Percentiles rank a stretch among this genome's conserved stretches.
These are phyloP conservation scores for Geophilus truncorum DNA, from an alignment of 2,888 invertebrate species.

Conservation along the genomic window DNA sequence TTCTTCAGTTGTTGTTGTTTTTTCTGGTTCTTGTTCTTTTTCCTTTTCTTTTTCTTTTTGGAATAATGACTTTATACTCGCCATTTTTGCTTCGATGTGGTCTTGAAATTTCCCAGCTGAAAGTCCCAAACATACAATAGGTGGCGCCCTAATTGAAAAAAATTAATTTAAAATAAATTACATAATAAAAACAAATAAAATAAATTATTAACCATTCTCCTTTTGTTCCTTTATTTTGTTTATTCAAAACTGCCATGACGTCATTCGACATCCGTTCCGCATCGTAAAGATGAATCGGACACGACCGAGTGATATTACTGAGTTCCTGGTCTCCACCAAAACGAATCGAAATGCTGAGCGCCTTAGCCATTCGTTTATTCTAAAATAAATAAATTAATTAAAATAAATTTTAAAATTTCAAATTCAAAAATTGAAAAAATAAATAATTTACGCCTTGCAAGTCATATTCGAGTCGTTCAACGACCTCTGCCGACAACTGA, in stretches of 20 bases:
- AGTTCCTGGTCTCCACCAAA: not conserved
- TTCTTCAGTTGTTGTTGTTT: too few relatives aligned
- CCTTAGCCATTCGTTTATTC: slow-evolving; percentile 27
- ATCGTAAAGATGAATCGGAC: not conserved
- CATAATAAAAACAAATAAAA: not conserved
- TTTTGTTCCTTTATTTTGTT: slow-evolving; percentile 47
- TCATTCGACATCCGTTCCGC: slow-evolving; percentile 43
- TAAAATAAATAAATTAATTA: not conserved
- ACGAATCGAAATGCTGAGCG: not conserved
- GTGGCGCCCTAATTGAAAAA: slow-evolving; percentile 52
- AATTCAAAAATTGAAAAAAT: too few relatives aligned
- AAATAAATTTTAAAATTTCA: not conserved
- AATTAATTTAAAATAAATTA: not conserved
- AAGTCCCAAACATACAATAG: slow-evolving; percentile 67
- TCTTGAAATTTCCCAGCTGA: slow-evolving; percentile 71
- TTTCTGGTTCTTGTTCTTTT: too few relatives aligned
- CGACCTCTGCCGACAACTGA: slow-evolving; percentile 74
- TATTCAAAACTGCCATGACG: slow-evolving; percentile 47
- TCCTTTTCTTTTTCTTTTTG: not conserved
- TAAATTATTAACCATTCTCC: slow-evolving; percentile 44
- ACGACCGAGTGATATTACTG: slow-evolving; percentile 7
- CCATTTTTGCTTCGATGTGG: slow-evolving; percentile 44
- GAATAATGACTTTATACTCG: slow-evolving; percentile 33
- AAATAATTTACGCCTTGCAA: slow-evolving; percentile 45
- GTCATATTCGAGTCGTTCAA: slow-evolving; percentile 76